A percentile compares a stretch with the other conserved stretches of the same genome.
Evolutionary conservation across 1,140 invertebrate species (phyloP).

Genomic region (Contarinia nasturtii): DNA sequence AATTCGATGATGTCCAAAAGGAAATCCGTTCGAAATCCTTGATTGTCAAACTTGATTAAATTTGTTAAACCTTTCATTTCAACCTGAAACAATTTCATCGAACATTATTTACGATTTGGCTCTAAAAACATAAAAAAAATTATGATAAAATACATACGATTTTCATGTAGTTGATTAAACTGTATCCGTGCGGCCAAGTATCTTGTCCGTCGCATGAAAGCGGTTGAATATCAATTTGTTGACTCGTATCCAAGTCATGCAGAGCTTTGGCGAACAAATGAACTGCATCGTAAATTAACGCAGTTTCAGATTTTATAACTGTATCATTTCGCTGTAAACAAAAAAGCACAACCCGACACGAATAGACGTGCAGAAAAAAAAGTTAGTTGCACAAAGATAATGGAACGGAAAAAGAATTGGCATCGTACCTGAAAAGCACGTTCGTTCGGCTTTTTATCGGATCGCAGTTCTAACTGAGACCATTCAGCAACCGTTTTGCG

Average conservation of each 20-base stretch:
- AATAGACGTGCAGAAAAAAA: not conserved
- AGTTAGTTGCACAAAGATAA: not conserved
- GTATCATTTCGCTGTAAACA: not conserved
- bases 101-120: constrained; percentile 3
- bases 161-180: constrained; percentile 94
- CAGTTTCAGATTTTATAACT: constrained; percentile 57
- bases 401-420: not conserved
- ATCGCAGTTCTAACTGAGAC: constrained; percentile 16
- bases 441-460: not conserved
- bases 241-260: constrained; percentile 73
- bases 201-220: constrained; percentile 77
- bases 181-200: constrained; percentile 87
- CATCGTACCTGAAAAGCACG: not conserved
- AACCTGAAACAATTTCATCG: constrained; percentile 41
- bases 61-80: constrained; percentile 83
- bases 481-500: constrained; percentile 59
- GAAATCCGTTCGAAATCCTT: constrained; percentile 82
- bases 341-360: too few species aligned
- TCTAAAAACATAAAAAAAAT: too few species aligned
- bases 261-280: constrained; percentile 84
- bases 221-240: constrained; percentile 72
- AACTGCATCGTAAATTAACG: constrained; percentile 89
- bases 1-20: constrained; percentile 78
- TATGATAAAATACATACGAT: constrained; percentile 56
- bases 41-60: constrained; percentile 83